phyloP scores from a whole-genome alignment of 2,113 vertebrate species.

The Chiloscyllium plagiosum region DNA sequence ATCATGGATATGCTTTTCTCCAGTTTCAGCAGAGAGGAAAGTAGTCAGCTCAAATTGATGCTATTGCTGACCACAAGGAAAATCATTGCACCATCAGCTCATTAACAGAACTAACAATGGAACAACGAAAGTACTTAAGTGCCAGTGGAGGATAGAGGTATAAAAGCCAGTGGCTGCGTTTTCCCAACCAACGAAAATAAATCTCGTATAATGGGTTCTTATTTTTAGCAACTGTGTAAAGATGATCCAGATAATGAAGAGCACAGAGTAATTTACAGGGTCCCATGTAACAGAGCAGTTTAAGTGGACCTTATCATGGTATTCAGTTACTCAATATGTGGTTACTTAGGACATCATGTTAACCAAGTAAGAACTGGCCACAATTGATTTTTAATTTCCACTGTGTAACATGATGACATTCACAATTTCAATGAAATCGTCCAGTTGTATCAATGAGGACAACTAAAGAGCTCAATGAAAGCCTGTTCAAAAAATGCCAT shows the following conservation, averaged over 20 bases:
- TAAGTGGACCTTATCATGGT: slow-evolving; percentile 61
- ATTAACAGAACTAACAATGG: not conserved
- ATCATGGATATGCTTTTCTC: not conserved
- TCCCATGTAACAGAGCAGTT: slow-evolving; percentile 50
- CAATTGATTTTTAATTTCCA: slow-evolving; percentile 60
- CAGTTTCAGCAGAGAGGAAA: not conserved
- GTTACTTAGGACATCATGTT: slow-evolving; percentile 56
- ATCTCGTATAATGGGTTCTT: slow-evolving; percentile 42
- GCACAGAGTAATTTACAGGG: slow-evolving; percentile 54
- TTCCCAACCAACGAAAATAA: slow-evolving; percentile 43
- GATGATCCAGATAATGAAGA: slow-evolving; percentile 61
- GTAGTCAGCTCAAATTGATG: not conserved
- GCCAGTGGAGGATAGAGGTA: not conserved
- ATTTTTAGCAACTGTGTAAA: slow-evolving; percentile 47
- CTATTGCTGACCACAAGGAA: not conserved
- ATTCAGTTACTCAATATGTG: slow-evolving; percentile 65
- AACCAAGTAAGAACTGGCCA: slow-evolving; percentile 47
- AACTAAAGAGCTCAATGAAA: not conserved
- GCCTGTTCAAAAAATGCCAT: not conserved
- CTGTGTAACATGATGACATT: slow-evolving; percentile 54
- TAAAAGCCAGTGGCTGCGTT: not conserved
- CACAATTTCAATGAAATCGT: not conserved
- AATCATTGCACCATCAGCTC: slow-evolving; percentile 21
- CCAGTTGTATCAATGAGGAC: not conserved
- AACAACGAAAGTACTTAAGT: not conserved